Conservation (phyloP, 2,113 vertebrate genomes). For the Scartelaos histophorus region DNA sequence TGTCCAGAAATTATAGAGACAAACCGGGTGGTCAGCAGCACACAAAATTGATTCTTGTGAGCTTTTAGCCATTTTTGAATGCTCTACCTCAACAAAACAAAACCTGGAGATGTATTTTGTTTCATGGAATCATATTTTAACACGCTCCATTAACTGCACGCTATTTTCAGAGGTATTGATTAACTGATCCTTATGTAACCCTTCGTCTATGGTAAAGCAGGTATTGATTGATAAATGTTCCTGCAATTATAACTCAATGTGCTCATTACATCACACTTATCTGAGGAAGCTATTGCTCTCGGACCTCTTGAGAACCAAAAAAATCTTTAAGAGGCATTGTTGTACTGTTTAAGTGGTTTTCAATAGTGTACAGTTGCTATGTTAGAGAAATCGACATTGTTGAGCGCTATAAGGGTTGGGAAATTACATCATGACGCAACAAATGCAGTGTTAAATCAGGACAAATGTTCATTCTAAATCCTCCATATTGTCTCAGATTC, state of each 20-base stretch:
- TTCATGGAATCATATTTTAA: not conserved
- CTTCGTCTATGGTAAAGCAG: not conserved
- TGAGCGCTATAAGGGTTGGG: not conserved
- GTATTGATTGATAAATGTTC: not conserved
- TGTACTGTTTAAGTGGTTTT: not conserved
- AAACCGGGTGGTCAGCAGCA: too few species aligned
- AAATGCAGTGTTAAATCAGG: too few species aligned
- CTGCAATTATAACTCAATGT: not conserved
- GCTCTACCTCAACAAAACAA: too few species aligned
- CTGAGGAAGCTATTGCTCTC: not conserved
- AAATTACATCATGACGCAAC: not conserved
- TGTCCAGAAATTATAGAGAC: too few species aligned
- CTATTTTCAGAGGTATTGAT: not conserved
- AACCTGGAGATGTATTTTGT: too few species aligned
- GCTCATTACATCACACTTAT: not conserved
- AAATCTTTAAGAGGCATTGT: not conserved
- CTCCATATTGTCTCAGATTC: too few species aligned
- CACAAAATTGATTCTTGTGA: too few species aligned
- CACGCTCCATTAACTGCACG: not conserved
- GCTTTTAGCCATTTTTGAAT: too few species aligned
- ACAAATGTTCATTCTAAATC: too few species aligned
- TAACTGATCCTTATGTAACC: not conserved
- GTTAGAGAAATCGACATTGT: not conserved
- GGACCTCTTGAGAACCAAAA: not conserved
- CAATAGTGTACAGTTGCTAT: not conserved